Evolutionary conservation across 2,888 invertebrate species (phyloP).

Genomic region (Blera fallax): DNA sequence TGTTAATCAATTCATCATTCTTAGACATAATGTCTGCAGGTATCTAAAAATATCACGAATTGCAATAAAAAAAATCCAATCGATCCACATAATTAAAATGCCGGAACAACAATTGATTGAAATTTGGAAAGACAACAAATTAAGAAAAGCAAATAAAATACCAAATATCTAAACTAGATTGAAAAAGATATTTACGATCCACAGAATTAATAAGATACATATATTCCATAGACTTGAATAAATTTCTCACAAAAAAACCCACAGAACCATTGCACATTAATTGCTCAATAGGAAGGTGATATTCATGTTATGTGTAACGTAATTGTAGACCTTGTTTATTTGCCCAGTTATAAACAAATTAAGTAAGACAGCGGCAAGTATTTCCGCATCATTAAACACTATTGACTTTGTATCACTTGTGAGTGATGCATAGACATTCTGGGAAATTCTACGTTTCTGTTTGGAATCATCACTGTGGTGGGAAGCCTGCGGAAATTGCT

Average conservation of each 20-base stretch:
- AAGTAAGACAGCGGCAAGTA: neutral
- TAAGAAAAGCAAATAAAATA: neutral
- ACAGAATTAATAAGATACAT: neutral
- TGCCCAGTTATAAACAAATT: slow-evolving; percentile 3
- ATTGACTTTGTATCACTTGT: slow-evolving; percentile 29
- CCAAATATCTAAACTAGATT: neutral
- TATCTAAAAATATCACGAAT: slow-evolving; percentile 12
- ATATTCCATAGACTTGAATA: neutral
- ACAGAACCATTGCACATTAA: neutral
- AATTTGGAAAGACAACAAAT: neutral
- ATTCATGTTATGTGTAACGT: neutral
- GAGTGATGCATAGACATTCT: slow-evolving; percentile 40
- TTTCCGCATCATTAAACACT: slow-evolving; percentile 36
- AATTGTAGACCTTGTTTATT: slow-evolving; percentile 24
- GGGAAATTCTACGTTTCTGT: slow-evolving; percentile 50
- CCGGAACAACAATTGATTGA: neutral
- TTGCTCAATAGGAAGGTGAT: neutral
- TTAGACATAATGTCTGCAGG: slow-evolving; percentile 10
- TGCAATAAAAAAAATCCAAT: neutral
- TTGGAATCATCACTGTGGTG: neutral
- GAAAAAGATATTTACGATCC: neutral
- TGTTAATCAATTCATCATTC: slow-evolving; percentile 3
- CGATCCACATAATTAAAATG: slow-evolving; percentile 18
- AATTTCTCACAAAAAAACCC: neutral
- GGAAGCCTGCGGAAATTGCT: slow-evolving; percentile 21